Evolutionary conservation across 1,140 invertebrate species (phyloP), one percentile per base, ranked within the genome.

Genomic region (Yoshiicerus persimilis): DNA sequence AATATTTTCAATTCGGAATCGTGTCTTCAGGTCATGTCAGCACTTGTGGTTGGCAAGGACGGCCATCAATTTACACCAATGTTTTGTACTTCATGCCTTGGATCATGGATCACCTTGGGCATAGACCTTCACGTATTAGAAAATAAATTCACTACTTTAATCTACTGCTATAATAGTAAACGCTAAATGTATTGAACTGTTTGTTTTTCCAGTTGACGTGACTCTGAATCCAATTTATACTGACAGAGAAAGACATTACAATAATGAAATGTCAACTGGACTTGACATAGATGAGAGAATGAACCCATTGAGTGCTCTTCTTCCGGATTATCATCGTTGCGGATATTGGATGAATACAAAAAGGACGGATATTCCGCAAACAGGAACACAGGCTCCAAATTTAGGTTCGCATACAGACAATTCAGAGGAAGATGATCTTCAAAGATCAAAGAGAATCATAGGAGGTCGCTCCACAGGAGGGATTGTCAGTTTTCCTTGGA

Each of bases 1-100:
- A 87, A 39, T 88, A 85, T 83, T 90, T 87, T 41, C 80, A 88
- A 77, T 88, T 88, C 86, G 89, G 89, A 25, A 75, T 90, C 2
- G 87, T 90, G 30, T 66, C 38, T n/a, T 86, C 86, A 3, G 83
- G 83, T 0, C 83, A 47, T 41, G 16, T 23, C 0, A 27, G 20
- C 20, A 47, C 30, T 25, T 84, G 83, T 13, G 83, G 83, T 27
- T 84, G 83, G 83, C 56, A 87, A 34, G 88, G 88, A 20, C 47
- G 56, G 1, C 87, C 89, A 20, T 84, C 41, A 2, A 83, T 90
- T 25, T 90, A 70, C 62, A 86, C 87, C 1, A 87, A 87, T 25
- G 66, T 88, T 2, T 16, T 90, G 38, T 86, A 88, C 27, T 90
- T 86, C 41, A 88, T 90, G 87, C 84, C 84, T 9, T 90, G 89